Percentiles rank a stretch among this genome's conserved stretches.
Conservation (phyloP, 2,888 invertebrate species). For the Amblyjoppa proteus region DNA sequence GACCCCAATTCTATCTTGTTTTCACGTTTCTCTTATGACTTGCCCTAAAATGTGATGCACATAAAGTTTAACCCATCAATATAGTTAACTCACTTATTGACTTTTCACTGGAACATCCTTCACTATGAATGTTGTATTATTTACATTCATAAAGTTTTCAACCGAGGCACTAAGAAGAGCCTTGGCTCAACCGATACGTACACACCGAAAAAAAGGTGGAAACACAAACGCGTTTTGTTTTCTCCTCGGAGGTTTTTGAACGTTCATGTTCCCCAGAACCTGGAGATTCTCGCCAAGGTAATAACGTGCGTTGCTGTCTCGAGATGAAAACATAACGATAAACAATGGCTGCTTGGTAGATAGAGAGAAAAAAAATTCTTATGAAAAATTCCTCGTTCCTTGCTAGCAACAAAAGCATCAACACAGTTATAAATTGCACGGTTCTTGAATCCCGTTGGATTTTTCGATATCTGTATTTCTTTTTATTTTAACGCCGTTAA, state of each 20-base stretch:
- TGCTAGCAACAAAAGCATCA: background rate
- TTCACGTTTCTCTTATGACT: background rate
- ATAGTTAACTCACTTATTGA: slow-evolving; percentile 39
- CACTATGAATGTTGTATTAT: background rate
- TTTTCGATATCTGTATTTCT: slow-evolving; percentile 12
- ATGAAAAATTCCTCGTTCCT: slow-evolving; percentile 23
- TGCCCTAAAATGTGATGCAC: slow-evolving; percentile 1
- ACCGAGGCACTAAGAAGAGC: slow-evolving; percentile 15
- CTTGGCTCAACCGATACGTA: slow-evolving; percentile 2
- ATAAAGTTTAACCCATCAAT: slow-evolving; percentile 37
- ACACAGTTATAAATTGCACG: background rate
- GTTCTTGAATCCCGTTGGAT: background rate
- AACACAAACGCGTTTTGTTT: too few relatives aligned
- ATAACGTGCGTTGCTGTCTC: slow-evolving; percentile 18
- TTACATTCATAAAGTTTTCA: slow-evolving; percentile 46
- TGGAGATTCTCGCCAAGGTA: slow-evolving; percentile 12
- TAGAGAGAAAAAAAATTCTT: slow-evolving; percentile 17
- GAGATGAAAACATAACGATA: slow-evolving; percentile 47
- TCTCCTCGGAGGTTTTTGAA: slow-evolving; percentile 26
- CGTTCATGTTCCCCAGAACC: slow-evolving; percentile 16
- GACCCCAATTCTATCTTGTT: background rate
- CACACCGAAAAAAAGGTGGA: too few relatives aligned
- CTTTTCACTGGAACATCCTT: slow-evolving; percentile 14
- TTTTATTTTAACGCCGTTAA: slow-evolving; percentile 32
- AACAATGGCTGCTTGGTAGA: slow-evolving; percentile 24